These are phyloP conservation scores for Egretta garzetta DNA, from an alignment of 2,113 vertebrate genomes.

Conservation along the genomic window DNA sequence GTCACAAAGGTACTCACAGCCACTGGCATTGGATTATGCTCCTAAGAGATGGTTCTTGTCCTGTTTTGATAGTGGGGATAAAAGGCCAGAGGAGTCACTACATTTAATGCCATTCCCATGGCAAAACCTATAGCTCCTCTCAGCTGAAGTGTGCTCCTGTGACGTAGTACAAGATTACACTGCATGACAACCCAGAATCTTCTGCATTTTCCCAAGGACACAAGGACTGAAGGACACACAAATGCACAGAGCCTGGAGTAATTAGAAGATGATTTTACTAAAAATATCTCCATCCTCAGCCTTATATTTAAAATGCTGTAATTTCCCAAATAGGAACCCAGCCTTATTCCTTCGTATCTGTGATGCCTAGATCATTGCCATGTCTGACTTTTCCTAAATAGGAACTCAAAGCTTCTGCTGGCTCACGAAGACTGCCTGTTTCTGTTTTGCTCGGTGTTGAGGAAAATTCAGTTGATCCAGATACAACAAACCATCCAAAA, in stretches of 20 bases:
- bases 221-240: neutral
- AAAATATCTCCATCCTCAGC: neutral
- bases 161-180: neutral
- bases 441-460: neutral
- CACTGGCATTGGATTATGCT: neutral
- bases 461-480: neutral
- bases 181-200: neutral
- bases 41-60: neutral
- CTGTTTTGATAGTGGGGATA: neutral
- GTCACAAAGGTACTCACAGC: neutral
- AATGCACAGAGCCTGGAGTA: neutral
- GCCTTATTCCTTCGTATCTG: neutral
- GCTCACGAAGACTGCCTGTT: neutral
- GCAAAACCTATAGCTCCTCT: neutral
- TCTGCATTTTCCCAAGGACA: neutral
- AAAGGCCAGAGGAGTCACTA: neutral
- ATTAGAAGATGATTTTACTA: conserved; percentile 1
- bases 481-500: neutral
- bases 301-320: neutral
- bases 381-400: neutral
- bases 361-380: neutral
- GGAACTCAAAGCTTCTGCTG: neutral
- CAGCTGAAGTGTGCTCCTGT: neutral
- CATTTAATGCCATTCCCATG: neutral
- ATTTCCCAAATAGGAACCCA: neutral